Conservation (phyloP, 2,888 invertebrate species). For the Nomada hirtipes region DNA sequence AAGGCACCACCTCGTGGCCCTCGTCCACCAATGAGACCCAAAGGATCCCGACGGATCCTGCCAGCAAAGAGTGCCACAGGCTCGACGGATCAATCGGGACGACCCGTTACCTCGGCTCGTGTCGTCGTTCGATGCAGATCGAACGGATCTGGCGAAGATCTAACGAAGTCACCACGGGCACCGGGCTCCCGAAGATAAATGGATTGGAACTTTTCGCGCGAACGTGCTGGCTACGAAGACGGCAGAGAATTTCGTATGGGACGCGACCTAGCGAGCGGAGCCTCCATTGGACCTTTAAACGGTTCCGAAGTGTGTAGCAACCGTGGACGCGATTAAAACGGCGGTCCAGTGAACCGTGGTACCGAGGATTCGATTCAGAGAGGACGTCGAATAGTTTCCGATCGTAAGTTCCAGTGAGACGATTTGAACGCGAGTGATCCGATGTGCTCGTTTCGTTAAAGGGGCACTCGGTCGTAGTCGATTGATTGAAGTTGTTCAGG, state of each 20-base stretch:
- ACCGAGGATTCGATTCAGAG: neutral
- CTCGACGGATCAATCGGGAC: neutral
- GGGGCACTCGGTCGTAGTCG: neutral
- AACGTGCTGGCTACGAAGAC: neutral
- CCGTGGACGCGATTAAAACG: neutral
- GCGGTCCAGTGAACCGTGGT: neutral
- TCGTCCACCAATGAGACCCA: neutral
- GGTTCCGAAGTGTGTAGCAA: neutral
- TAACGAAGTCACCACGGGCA: neutral
- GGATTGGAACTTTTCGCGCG: neutral
- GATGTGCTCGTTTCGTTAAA: neutral
- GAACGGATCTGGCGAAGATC: neutral
- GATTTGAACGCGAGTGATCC: neutral
- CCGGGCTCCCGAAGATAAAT: neutral
- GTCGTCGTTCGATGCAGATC: neutral
- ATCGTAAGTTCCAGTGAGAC: conserved; percentile 3
- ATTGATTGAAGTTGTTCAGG: conserved; percentile 36
- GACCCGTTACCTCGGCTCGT: neutral
- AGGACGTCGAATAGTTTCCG: neutral
- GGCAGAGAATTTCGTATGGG: neutral
- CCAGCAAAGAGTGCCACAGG: neutral
- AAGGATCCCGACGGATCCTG: neutral
- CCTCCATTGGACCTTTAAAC: neutral
- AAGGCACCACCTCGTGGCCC: neutral
- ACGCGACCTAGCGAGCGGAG: neutral